Percentiles rank a stretch among this genome's conserved stretches.
Evolutionary conservation across 2,113 vertebrate species (phyloP).

Genomic region (Dromas ardeola): DNA sequence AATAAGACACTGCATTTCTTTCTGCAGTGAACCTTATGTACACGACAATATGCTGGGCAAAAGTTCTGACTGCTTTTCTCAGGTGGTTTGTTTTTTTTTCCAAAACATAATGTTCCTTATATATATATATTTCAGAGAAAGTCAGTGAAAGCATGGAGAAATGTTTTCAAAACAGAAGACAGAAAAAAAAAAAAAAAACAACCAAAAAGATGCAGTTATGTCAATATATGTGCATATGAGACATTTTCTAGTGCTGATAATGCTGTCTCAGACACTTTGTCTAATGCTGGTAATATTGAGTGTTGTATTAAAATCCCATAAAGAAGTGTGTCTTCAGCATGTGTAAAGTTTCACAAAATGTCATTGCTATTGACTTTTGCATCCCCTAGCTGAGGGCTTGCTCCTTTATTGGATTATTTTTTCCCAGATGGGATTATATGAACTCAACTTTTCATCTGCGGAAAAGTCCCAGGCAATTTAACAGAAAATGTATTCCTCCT

Average conservation of each 20-base stretch:
- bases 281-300: conserved; percentile 16
- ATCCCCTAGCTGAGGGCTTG: background rate
- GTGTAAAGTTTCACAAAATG: conserved; percentile 37
- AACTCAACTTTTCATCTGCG: background rate
- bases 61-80: background rate
- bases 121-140: background rate
- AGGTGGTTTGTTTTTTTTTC: background rate
- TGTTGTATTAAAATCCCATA: background rate
- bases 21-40: background rate
- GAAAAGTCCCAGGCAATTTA: background rate
- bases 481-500: background rate
- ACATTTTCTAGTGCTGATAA: conserved; percentile 24
- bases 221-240: background rate
- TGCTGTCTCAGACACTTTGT: conserved; percentile 6
- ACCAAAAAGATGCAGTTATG: background rate
- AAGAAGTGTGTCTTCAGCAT: background rate
- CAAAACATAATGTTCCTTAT: background rate
- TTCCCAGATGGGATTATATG: background rate
- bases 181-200: accelerated
- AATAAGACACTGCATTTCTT: background rate
- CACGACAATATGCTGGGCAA: background rate
- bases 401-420: conserved; percentile 42
- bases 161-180: background rate
- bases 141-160: background rate
- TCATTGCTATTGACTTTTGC: conserved; percentile 26